Base-by-base conservation (phyloP, 2,888 invertebrate genomes). In the Chelonus formosanus region DNA sequence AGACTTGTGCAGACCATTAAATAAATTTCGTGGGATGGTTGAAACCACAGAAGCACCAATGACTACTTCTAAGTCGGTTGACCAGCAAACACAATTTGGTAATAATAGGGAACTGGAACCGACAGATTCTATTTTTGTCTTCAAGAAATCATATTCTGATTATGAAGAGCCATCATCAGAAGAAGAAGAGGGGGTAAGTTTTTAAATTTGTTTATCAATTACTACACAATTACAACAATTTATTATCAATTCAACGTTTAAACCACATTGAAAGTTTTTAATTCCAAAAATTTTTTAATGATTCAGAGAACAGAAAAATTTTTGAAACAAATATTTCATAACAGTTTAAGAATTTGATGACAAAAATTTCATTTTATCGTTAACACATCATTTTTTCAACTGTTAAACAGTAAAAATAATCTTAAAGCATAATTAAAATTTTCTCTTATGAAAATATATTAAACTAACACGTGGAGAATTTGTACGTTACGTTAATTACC, bases 101-200 rank as follows among this genome's bases (percentile, higher is more conserved):
- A 82, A 83, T 71, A 65, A 72, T 31, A 76, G 84, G 54, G 66
- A 71, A 63, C 73, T 84, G 66, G 80, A 84, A 5, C 75, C 77
- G 56, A 82, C 83, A 8, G 82, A 84, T 32, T 77, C 81, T 74
- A 78, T 84, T 73, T 84, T 84, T 67, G 84, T 84, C 64, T 84
- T 84, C 76, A 82, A 83, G 75, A 75, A 76, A 57, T 77, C 81
- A 3, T 53, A 71, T 58, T 83, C 84, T 35, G 84, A 84, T 73
- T 83, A 84, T 62, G 84, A 84, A 71, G 84, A 84, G 65, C 81
- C 81, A 44, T 67, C 74, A 40, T 77, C 78, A 47, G 80, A 80
- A 34, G 80, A 78, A 31, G 82, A 83, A 34, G 80, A 78, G 20
- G 82, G 82, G 79, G 82, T 80, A 63, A 76, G 78, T 70, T 40